These are phyloP conservation scores for Pangasius mekongensis DNA, from an alignment of 2,797 vertebrate species.

Conservation along the genomic window DNA sequence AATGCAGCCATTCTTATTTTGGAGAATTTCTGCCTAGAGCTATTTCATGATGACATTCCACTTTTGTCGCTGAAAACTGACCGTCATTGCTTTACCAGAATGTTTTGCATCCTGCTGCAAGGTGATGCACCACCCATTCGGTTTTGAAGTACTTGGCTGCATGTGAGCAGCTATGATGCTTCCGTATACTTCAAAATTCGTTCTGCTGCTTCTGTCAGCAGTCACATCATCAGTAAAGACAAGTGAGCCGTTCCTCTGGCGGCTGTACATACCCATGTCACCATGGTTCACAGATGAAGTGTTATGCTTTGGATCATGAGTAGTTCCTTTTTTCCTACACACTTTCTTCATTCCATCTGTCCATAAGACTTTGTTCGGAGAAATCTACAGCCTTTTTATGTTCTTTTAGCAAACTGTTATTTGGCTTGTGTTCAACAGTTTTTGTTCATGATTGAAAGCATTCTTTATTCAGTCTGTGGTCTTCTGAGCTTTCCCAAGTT, in stretches of 20 bases:
- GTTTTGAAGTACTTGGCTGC: not conserved
- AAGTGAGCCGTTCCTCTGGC: conserved; percentile 23
- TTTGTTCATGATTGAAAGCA: not conserved
- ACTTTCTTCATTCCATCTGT: not conserved
- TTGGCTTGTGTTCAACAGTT: conserved; percentile 7
- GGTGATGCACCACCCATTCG: not conserved
- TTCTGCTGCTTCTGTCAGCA: conserved; percentile 10
- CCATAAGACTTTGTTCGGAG: not conserved
- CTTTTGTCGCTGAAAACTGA: not conserved
- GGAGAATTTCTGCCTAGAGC: not conserved
- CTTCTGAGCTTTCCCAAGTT: not conserved
- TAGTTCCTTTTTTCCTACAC: conserved; percentile 6
- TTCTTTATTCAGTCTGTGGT: conserved; percentile 3
- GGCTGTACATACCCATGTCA: conserved; percentile 3
- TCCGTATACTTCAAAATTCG: conserved; percentile 2
- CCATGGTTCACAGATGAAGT: conserved; percentile 29
- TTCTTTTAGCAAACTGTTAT: not conserved
- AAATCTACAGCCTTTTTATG: not conserved
- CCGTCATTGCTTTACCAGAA: not conserved
- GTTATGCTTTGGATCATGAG: conserved; percentile 6
- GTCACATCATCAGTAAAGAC: conserved; percentile 23
- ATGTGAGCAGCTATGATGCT: not conserved
- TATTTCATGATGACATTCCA: not conserved
- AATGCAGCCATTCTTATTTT: not conserved
- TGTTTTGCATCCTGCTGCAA: not conserved